phyloP scores from a whole-genome alignment of 2,888 invertebrate species.

The Andricus quercusramuli region DNA sequence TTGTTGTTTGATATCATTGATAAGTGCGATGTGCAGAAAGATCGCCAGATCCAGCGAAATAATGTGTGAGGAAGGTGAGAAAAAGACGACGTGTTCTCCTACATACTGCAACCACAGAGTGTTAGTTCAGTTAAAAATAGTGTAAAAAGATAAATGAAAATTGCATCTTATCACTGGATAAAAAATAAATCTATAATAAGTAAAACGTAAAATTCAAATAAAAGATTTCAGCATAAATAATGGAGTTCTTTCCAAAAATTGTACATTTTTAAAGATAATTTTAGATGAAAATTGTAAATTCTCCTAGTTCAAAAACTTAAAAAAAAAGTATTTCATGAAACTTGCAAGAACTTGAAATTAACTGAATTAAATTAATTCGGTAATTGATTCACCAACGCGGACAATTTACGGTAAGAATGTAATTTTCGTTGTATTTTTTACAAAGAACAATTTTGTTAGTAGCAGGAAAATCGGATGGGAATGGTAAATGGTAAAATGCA shows the following conservation, averaged over 20 bases:
- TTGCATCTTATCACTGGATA: background rate
- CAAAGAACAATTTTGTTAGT: conserved; percentile 53
- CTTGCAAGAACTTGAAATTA: no score
- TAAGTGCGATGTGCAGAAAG: conserved; percentile 21
- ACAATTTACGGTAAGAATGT: background rate
- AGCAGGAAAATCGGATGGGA: conserved; percentile 45
- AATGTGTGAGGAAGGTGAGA: conserved; percentile 23
- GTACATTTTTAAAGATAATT: no score
- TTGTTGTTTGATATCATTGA: background rate
- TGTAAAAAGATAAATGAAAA: background rate
- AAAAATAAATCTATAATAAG: no score
- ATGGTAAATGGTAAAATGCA: conserved; percentile 63
- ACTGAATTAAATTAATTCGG: no score
- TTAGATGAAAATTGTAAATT: no score
- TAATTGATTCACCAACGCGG: background rate
- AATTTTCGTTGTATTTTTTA: conserved; percentile 32
- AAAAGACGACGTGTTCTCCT: conserved; percentile 53
- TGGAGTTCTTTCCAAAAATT: no score
- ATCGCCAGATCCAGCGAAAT: background rate
- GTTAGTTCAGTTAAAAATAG: conserved; percentile 49
- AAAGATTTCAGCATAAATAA: no score
- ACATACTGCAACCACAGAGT: conserved; percentile 64
- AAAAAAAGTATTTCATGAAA: no score
- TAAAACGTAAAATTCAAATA: no score
- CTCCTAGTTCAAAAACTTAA: no score